Conservation (phyloP, 2,797 vertebrate genomes). For the Capromys pilorides region DNA sequence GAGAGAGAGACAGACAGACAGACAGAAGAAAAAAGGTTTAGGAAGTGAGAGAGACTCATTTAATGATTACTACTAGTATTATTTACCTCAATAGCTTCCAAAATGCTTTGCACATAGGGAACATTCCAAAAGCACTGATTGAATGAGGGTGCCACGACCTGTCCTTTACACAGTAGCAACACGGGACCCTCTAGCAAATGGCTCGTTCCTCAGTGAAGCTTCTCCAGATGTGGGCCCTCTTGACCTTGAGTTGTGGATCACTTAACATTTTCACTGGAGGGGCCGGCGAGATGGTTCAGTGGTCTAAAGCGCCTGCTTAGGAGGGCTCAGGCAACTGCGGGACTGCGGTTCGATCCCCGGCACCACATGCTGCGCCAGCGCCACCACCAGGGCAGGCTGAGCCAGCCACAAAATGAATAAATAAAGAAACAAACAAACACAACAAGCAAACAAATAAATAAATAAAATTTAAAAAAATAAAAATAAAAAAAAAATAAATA, state of each 20-base stretch:
- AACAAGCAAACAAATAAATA: too few relatives aligned
- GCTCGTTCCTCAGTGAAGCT: not conserved
- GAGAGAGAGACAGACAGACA: not conserved
- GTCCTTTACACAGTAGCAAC: not conserved
- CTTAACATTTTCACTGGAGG: slow-evolving; percentile 22
- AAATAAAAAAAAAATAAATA: too few relatives aligned
- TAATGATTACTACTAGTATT: not conserved
- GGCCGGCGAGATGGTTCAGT: too few relatives aligned
- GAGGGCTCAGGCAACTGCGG: too few relatives aligned
- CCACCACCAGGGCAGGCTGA: too few relatives aligned
- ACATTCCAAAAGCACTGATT: not conserved
- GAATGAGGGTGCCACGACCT: not conserved
- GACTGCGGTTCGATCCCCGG: too few relatives aligned
- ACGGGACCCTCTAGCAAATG: not conserved
- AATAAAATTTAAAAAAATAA: too few relatives aligned
- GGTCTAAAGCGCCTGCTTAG: too few relatives aligned
- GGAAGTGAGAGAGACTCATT: not conserved
- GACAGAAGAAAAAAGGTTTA: not conserved
- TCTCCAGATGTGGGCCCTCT: not conserved
- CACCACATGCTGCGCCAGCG: too few relatives aligned
- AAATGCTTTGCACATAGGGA: slow-evolving; percentile 24
- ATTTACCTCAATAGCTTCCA: not conserved
- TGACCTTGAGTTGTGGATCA: slow-evolving; percentile 5
- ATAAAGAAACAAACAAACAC: too few relatives aligned
- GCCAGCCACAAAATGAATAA: too few relatives aligned